These are phyloP conservation scores for Aleadryas rufinucha DNA, from an alignment of 2,113 vertebrate genomes.

Conservation along the genomic window DNA sequence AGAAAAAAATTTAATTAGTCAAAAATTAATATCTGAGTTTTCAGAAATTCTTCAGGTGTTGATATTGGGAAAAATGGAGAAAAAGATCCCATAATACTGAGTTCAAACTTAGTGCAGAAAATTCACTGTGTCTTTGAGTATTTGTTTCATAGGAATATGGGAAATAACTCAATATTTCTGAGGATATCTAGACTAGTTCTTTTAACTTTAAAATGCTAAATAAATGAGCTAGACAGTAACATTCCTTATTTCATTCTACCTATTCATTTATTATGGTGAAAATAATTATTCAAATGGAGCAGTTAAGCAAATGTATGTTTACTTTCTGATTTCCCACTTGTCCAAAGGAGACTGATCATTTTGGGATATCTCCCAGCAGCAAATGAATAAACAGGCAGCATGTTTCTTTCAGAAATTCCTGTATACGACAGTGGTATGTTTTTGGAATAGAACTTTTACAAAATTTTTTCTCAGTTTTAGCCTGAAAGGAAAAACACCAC, in stretches of 20 bases:
- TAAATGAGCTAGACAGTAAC: neutral
- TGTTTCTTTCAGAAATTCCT: neutral
- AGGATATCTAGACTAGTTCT: neutral
- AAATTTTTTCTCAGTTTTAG: neutral
- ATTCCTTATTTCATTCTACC: neutral
- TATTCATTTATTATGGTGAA: neutral
- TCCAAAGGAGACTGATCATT: neutral
- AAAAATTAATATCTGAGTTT: neutral
- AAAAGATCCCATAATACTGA: neutral
- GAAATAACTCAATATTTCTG: neutral
- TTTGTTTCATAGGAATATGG: neutral
- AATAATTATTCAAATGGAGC: neutral
- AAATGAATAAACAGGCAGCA: accelerated
- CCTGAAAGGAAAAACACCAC: neutral
- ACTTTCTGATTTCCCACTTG: neutral
- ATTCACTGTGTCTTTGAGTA: neutral
- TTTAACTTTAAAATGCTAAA: neutral
- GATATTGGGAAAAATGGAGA: accelerated
- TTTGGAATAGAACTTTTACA: neutral
- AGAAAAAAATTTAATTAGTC: accelerated
- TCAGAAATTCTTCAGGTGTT: neutral
- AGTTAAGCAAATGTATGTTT: neutral
- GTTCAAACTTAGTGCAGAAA: neutral
- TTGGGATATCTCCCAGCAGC: neutral
- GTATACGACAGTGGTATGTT: neutral